These are phyloP conservation scores for Sebastes dallii DNA, from an alignment of 2,797 vertebrate species.

Conservation along the genomic window DNA sequence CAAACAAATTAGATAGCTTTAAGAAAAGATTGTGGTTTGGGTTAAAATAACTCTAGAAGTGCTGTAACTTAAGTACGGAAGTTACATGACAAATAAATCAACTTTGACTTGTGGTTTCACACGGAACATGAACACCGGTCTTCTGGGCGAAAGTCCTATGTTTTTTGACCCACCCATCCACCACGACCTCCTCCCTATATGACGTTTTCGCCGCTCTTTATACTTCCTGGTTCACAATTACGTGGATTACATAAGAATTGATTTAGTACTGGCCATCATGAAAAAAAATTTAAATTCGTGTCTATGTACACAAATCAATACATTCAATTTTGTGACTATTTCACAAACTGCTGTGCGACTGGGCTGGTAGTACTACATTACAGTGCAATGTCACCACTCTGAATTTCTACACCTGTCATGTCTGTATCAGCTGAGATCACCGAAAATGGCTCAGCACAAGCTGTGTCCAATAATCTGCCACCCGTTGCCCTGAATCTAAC, in stretches of 20 bases:
- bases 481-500: not conserved
- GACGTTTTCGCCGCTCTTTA: no score
- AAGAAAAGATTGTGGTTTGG: not conserved
- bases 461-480: not conserved
- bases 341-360: no score
- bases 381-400: not conserved
- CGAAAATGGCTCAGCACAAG: not conserved
- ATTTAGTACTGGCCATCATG: fast-evolving
- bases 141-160: not conserved
- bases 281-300: no score
- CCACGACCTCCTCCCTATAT: no score
- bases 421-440: not conserved
- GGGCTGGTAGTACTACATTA: not conserved
- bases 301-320: no score
- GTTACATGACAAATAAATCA: no score
- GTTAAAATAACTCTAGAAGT: not conserved
- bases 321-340: no score
- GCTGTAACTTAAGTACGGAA: not conserved
- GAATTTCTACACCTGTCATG: not conserved
- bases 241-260: no score
- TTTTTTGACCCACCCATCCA: not conserved
- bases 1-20: not conserved
- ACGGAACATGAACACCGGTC: not conserved
- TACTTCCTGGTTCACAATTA: no score
- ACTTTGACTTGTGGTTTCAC: no score